Conservation (phyloP, 2,797 vertebrate species). For the Artibeus jamaicensis region DNA sequence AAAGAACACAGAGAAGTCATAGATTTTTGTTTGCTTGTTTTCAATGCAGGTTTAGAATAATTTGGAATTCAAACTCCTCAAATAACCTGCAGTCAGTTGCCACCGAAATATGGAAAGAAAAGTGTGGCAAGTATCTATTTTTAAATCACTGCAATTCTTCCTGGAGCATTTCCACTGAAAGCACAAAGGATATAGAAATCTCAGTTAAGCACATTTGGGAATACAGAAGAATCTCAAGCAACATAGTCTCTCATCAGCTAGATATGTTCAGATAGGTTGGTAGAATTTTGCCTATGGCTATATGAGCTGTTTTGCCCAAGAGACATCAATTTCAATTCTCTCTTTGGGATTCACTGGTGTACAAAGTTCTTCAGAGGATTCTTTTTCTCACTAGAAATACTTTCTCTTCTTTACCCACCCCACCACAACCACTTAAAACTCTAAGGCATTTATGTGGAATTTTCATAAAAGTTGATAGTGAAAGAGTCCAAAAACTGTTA, state of each 20-base stretch:
- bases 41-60: not conserved
- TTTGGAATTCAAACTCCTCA: conserved; percentile 41
- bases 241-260: conserved; percentile 61
- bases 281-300: conserved; percentile 57
- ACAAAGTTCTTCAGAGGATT: conserved; percentile 56
- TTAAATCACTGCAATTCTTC: conserved; percentile 59
- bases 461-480: conserved; percentile 45
- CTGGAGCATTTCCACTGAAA: conserved; percentile 53
- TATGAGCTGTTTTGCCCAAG: conserved; percentile 53
- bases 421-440: not conserved
- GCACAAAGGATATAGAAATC: conserved; percentile 62
- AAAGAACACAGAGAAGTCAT: not conserved
- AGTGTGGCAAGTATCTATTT: conserved; percentile 59
- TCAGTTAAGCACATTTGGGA: conserved; percentile 68
- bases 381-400: conserved; percentile 53
- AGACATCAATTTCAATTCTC: conserved; percentile 64
- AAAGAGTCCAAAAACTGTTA: conserved; percentile 25
- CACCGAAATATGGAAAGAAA: conserved; percentile 47
- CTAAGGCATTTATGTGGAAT: not conserved
- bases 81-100: conserved; percentile 34
- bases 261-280: conserved; percentile 47
- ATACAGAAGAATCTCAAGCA: conserved; percentile 55
- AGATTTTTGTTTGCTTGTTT: conserved; percentile 37
- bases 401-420: conserved; percentile 12
- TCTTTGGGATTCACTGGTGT: conserved; percentile 44